Percentiles rank a stretch among this genome's conserved stretches.
phyloP scores from a whole-genome alignment of 2,888 invertebrate genomes.

The Ormyrus thymus region DNA sequence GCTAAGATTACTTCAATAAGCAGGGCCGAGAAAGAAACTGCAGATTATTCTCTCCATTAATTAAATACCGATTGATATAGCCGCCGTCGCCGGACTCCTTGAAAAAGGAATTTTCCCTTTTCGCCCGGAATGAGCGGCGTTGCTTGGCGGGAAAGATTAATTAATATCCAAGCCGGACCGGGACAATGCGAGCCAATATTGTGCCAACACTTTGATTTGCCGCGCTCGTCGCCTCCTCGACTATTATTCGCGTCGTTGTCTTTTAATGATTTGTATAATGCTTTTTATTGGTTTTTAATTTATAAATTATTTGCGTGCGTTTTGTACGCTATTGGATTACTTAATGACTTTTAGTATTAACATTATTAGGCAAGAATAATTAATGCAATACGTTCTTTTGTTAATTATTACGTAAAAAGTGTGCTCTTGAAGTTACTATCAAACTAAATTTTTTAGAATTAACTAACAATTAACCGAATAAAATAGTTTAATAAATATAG shows the following conservation, averaged over 20 bases:
- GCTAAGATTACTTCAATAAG: background rate
- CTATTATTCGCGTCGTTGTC: background rate
- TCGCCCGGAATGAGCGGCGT: background rate
- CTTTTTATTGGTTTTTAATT: background rate
- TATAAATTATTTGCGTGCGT: background rate
- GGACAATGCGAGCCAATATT: background rate
- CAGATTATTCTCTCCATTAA: slow-evolving; percentile 58
- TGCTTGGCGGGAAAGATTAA: slow-evolving; percentile 17
- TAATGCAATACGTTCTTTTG: no score
- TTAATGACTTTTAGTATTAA: no score
- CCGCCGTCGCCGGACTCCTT: slow-evolving; percentile 4
- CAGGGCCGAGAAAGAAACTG: slow-evolving; percentile 5
- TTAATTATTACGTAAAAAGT: no score
- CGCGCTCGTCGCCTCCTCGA: background rate
- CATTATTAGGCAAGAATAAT: no score
- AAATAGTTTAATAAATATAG: no score
- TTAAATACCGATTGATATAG: slow-evolving; percentile 56
- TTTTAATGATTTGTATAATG: background rate
- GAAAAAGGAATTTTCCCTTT: slow-evolving; percentile 29
- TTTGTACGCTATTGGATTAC: no score
- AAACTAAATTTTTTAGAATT: no score
- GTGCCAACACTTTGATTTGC: slow-evolving; percentile 11
- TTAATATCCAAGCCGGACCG: slow-evolving; percentile 17
- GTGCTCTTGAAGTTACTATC: no score
- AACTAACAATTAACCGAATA: no score